Percentiles rank a stretch among this genome's conserved stretches.
Conservation (phyloP, 30 jellyfish, hydroid and myxozoan species). For the Catostylus mosaicus region DNA sequence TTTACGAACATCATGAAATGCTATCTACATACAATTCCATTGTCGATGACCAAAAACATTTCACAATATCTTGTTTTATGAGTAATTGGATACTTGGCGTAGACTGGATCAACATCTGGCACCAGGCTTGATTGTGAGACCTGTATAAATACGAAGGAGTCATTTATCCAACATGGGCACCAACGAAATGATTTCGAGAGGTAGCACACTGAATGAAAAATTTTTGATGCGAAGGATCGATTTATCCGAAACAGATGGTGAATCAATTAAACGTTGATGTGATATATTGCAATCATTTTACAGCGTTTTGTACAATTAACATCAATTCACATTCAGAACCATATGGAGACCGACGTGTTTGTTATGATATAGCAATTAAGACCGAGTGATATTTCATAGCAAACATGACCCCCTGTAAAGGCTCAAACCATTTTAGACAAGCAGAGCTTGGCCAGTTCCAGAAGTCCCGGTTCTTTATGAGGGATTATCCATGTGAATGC, state of each 20-base stretch:
- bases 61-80: constrained; percentile 72
- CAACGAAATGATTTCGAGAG: neutral
- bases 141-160: neutral
- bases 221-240: neutral
- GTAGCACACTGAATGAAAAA: neutral
- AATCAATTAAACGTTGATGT: neutral
- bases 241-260: neutral
- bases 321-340: no score
- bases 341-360: no score
- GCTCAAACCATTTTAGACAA: no score
- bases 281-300: no score
- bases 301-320: no score
- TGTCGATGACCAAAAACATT: constrained; percentile 60
- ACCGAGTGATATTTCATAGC: no score
- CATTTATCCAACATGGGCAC: neutral
- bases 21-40: constrained; percentile 55
- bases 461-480: no score
- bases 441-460: no score
- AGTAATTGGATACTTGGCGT: constrained; percentile 58
- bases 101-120: constrained; percentile 77
- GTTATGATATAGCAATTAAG: no score
- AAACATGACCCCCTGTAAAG: no score
- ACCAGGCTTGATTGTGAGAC: constrained; percentile 1
- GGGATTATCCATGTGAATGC: no score
- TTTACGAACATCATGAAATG: neutral